A percentile compares a stretch with the other conserved stretches of the same genome.
phyloP scores from a whole-genome alignment of 2,797 vertebrate species.

The Pantherophis vulpinus region DNA sequence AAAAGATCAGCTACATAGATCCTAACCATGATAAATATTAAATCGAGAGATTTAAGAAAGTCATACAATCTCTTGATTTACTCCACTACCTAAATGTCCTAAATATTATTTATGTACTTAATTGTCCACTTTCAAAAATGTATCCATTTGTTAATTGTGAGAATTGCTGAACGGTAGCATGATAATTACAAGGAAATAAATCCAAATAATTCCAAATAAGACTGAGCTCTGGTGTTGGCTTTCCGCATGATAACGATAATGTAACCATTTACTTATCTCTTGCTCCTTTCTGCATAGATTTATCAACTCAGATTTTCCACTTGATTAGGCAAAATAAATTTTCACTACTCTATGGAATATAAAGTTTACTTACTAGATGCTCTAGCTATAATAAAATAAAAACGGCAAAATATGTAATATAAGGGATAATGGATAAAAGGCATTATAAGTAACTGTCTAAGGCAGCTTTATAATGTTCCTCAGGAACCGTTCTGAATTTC shows the following conservation, averaged over 20 bases:
- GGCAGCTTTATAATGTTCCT: background rate
- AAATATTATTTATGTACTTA: background rate
- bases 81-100: background rate
- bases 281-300: background rate
- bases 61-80: background rate
- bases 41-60: background rate
- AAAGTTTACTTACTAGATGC: background rate
- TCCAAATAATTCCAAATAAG: conserved; percentile 10
- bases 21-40: background rate
- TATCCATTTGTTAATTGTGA: conserved; percentile 9
- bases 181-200: background rate
- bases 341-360: background rate
- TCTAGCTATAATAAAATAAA: background rate
- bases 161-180: background rate
- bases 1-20: conserved; percentile 14
- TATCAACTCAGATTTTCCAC: background rate
- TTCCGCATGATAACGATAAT: background rate
- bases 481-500: background rate
- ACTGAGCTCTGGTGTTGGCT: background rate
- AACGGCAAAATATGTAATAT: background rate
- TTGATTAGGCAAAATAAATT: background rate
- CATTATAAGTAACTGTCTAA: background rate
- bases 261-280: background rate
- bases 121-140: conserved; percentile 4
- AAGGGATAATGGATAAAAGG: background rate